These are phyloP conservation scores for Pinctada fucata DNA, from an alignment of 2,888 invertebrate genomes.

Conservation along the genomic window DNA sequence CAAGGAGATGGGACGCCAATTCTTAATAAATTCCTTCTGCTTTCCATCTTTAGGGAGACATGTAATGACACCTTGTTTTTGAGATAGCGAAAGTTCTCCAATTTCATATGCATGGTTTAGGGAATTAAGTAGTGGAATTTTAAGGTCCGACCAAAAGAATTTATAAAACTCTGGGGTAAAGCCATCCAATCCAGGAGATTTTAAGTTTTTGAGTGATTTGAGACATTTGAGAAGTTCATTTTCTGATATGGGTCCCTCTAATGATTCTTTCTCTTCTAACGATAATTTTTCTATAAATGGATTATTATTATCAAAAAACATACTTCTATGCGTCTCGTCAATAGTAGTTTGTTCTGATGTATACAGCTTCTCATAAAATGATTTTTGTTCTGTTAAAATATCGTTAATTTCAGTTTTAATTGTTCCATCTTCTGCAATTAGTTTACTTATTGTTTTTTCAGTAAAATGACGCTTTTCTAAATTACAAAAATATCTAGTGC, in stretches of 20 bases:
- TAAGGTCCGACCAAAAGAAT: conserved; percentile 25
- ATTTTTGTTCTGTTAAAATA: too few species aligned
- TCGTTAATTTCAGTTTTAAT: too few species aligned
- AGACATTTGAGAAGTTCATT: not conserved
- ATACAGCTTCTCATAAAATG: too few species aligned
- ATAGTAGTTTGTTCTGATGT: not conserved
- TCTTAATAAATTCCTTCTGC: conserved; percentile 25
- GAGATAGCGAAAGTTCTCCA: conserved; percentile 13
- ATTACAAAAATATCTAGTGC: not conserved
- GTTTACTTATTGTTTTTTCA: too few species aligned
- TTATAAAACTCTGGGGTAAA: conserved; percentile 35
- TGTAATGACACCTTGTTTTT: conserved; percentile 33
- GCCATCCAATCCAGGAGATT: conserved; percentile 26
- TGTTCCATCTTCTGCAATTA: too few species aligned
- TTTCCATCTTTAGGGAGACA: conserved; percentile 38
- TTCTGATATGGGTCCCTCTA: too few species aligned
- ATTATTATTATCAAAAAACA: not conserved
- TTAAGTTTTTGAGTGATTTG: conserved; percentile 32
- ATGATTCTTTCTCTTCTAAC: too few species aligned
- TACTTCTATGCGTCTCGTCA: not conserved
- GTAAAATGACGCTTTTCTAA: too few species aligned
- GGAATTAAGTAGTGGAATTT: not conserved
- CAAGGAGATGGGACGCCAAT: conserved; percentile 34
- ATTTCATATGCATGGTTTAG: conserved; percentile 17
- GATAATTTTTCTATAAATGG: too few species aligned